Evolutionary conservation across 2,113 vertebrate species (phyloP).

Genomic region (Phylloscopus trochilus): DNA sequence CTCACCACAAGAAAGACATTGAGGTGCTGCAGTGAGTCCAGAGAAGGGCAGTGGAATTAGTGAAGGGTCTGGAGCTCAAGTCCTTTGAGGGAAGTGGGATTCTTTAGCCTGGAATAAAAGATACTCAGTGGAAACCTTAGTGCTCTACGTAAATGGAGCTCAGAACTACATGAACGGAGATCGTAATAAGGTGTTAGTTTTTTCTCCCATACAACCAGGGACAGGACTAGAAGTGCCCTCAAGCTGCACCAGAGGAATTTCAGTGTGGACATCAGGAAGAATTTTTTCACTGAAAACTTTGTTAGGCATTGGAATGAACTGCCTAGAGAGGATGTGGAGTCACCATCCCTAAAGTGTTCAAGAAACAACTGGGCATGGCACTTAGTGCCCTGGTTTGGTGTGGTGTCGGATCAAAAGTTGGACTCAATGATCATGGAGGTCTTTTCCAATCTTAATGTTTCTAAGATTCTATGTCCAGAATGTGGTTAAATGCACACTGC

Average conservation of each 20-base stretch:
- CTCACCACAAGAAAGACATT: background rate
- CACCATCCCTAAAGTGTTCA: background rate
- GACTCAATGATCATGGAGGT: background rate
- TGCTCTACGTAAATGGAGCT: background rate
- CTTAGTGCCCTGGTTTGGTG: background rate
- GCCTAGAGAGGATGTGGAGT: background rate
- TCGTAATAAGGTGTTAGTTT: accelerated
- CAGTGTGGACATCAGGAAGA: background rate
- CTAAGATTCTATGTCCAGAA: background rate
- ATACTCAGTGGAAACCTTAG: background rate
- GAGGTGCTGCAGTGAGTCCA: background rate
- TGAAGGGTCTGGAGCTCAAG: background rate
- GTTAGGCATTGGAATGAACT: background rate
- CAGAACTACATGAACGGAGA: background rate
- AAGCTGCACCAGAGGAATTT: background rate
- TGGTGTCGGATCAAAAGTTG: background rate
- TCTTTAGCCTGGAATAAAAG: background rate
- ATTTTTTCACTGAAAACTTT: background rate
- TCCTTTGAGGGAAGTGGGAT: accelerated
- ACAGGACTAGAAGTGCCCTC: background rate
- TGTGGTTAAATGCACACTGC: background rate
- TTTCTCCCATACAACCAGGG: background rate
- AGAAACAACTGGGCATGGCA: background rate
- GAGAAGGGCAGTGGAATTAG: background rate
- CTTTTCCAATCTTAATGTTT: background rate